Evolutionary conservation across 2,888 invertebrate genomes (phyloP).

Genomic region (Trichacis sp.): DNA sequence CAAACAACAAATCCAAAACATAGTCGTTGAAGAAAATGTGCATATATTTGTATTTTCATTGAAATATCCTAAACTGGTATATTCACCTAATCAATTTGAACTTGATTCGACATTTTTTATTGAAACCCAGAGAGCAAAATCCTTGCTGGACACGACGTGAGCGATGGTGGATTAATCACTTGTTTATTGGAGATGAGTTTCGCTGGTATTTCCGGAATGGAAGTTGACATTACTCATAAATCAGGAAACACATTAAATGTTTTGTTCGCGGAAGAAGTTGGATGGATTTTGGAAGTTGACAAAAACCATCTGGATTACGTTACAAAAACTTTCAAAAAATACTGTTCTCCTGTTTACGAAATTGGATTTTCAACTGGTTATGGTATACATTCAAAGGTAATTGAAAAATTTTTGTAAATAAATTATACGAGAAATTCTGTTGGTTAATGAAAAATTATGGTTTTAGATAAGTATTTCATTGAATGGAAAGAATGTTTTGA

Average conservation of each 20-base stretch:
- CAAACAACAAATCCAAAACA: no score
- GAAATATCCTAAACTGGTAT: no score
- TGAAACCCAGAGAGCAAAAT: slow-evolving; percentile 79
- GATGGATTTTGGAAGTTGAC: slow-evolving; percentile 84
- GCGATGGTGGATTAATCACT: slow-evolving; percentile 94
- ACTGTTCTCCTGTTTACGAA: slow-evolving; percentile 74
- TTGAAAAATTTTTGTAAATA: no score
- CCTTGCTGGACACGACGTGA: slow-evolving; percentile 92
- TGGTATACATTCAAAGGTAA: slow-evolving; percentile 77
- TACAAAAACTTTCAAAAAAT: slow-evolving; percentile 73
- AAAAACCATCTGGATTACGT: slow-evolving; percentile 73
- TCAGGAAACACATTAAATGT: slow-evolving; percentile 75
- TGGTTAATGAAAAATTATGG: not conserved
- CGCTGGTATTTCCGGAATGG: slow-evolving; percentile 86
- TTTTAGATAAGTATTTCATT: slow-evolving; percentile 72
- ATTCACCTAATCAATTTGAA: no score
- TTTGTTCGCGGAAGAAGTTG: slow-evolving; percentile 88
- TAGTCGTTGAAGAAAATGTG: no score
- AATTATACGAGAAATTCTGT: not conserved
- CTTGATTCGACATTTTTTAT: no score
- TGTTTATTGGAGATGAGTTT: slow-evolving; percentile 97
- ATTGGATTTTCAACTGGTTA: slow-evolving; percentile 78
- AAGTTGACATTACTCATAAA: slow-evolving; percentile 74
- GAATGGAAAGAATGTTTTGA: slow-evolving; percentile 74
- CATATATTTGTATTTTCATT: no score